Evolutionary conservation across 64 coral and sea anemone genomes (phyloP).

Genomic region (Dendrophyllia cribrosa): DNA sequence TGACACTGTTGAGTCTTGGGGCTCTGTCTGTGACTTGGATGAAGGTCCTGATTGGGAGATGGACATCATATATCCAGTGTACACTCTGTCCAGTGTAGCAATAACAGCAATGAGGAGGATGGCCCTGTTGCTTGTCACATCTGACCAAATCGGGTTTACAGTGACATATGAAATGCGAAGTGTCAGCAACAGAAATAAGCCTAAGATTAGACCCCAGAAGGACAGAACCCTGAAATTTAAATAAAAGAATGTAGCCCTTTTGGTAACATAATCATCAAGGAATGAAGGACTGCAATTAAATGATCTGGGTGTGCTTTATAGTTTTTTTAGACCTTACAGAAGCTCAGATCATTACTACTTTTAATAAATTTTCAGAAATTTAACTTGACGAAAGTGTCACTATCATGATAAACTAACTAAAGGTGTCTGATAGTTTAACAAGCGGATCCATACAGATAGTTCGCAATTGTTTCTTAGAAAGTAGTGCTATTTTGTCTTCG

Average conservation of each 20-base stretch:
- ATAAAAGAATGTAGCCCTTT: not conserved
- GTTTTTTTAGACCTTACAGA: no score
- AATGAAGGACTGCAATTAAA: not conserved
- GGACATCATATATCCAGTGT: slow-evolving; percentile 81
- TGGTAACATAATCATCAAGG: not conserved
- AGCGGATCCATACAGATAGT: no score
- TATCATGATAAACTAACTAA: no score
- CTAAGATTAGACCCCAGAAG: slow-evolving; percentile 96
- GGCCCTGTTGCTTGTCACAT: slow-evolving; percentile 76
- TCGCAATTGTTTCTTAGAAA: no score
- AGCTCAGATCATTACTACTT: no score
- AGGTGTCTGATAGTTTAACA: no score
- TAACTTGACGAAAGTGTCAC: no score
- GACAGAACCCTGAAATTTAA: slow-evolving; percentile 84
- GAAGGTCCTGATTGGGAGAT: not conserved
- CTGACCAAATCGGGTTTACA: slow-evolving; percentile 92
- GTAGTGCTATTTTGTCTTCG: no score
- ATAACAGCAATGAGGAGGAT: slow-evolving; percentile 68
- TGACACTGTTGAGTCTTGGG: slow-evolving; percentile 64
- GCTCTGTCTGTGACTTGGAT: slow-evolving; percentile 16
- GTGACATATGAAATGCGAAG: slow-evolving; percentile 80
- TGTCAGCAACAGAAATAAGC: slow-evolving; percentile 84
- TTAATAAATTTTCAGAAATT: no score
- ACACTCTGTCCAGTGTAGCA: slow-evolving; percentile 72
- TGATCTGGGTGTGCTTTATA: no score